These are phyloP conservation scores for Arnoldichthys spilopterus DNA, from an alignment of 2,797 vertebrate genomes.

Conservation along the genomic window DNA sequence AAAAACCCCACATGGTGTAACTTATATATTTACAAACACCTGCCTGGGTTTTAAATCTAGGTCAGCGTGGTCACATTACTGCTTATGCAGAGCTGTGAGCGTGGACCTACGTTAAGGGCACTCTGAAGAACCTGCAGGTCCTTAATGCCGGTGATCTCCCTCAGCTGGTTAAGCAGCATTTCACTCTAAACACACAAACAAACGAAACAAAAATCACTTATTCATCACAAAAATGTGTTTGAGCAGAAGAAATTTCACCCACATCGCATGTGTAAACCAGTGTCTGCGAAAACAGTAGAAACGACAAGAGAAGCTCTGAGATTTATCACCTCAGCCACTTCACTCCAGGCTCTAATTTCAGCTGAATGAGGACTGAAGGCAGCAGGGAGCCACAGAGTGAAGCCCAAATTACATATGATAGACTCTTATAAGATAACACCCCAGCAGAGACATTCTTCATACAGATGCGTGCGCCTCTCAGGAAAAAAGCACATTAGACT, in stretches of 20 bases:
- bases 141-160: conserved; percentile 93
- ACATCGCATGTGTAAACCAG: conserved; percentile 39
- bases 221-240: background rate
- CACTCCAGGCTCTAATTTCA: conserved; percentile 44
- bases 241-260: conserved; percentile 29
- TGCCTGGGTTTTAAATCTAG: conserved; percentile 19
- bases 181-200: conserved; percentile 68
- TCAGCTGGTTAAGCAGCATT: conserved; percentile 89
- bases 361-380: conserved; percentile 16
- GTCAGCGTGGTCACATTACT: conserved; percentile 26
- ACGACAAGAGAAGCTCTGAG: conserved; percentile 34
- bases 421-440: conserved; percentile 15
- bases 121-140: conserved; percentile 84
- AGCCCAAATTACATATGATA: conserved; percentile 27
- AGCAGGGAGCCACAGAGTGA: background rate
- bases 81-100: conserved; percentile 1
- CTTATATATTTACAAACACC: conserved; percentile 48
- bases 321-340: conserved; percentile 25
- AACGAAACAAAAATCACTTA: conserved; percentile 34
- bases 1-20: conserved; percentile 16
- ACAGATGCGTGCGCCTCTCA: background rate
- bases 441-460: background rate
- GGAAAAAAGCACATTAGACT: conserved; percentile 4
- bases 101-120: conserved; percentile 85
- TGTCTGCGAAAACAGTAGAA: conserved; percentile 36